Base-by-base conservation (phyloP, 2,797 vertebrate species). In the Tangara arthus region DNA sequence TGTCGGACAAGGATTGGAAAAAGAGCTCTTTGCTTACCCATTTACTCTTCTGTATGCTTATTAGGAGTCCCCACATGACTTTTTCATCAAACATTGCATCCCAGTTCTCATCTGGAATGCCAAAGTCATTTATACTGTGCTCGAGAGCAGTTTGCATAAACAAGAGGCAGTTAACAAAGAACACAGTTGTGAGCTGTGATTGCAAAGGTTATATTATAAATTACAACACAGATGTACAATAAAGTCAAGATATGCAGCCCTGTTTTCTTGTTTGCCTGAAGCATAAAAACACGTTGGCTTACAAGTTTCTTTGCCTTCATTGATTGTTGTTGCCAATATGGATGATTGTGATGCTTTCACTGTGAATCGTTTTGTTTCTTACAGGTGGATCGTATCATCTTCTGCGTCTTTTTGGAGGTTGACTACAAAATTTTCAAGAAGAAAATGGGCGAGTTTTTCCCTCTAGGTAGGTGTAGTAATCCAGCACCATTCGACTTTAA, bases 351-450 rank as follows among this genome's bases (percentile, higher is more conserved):
- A 19, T 90, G 14, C 5, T 95, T 95, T 95, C 70, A 96, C 37
- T 71, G 59, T 93, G 89, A 89, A 64, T 94, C 8, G 75, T 96
- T 77, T 94, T 89, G 68, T 96, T 93, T 93, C 76, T 80, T 97
- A 32, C 98, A 99, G 99, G 98, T 99, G 97, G 98, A 99, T 96
- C 98, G 99, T 79, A 98, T 99, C 97, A 99, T 99, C 98, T 99
- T 99, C 98, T 99, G 99, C 7, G 99, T 99, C 97, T 99, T 99
- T 98, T 98, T 99, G 93, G 99, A 99, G 96, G 98, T 98, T 13
- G 99, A 99, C 97, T 99, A 98, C 97, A 98, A 98, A 97, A 99
- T 99, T 98, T 99, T 99, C 98, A 99, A 98, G 97, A 99, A 99
- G 97, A 99, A 99, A 98, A 99, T 99, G 98, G 97, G 98, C 8